Conservation (phyloP, 2,113 vertebrate species). For the Odontophorus gujanensis region DNA sequence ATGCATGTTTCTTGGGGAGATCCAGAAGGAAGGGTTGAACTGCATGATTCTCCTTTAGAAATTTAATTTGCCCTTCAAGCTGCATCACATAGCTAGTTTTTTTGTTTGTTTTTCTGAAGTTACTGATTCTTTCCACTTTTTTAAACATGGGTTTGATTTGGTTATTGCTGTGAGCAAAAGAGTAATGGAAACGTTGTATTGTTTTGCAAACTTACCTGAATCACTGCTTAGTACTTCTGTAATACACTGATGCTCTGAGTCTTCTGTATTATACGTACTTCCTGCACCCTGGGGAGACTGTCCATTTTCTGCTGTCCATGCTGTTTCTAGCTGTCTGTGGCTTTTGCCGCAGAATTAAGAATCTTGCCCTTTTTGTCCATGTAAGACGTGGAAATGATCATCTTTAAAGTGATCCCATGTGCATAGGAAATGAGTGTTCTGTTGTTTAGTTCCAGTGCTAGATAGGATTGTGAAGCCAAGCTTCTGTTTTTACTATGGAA, state of each 20-base stretch:
- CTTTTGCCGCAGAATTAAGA: neutral
- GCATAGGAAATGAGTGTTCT: neutral
- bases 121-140: neutral
- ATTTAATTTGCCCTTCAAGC: neutral
- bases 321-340: neutral
- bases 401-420: neutral
- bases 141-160: neutral
- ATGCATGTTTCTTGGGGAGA: fast-evolving
- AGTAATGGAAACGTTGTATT: neutral
- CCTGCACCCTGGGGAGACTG: neutral
- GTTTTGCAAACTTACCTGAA: neutral
- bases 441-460: neutral
- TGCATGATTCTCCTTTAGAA: neutral
- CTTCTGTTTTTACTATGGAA: neutral
- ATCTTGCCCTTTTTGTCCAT: neutral
- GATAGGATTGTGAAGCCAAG: neutral
- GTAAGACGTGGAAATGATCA: neutral
- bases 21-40: neutral
- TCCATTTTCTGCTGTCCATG: neutral
- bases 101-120: neutral
- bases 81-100: neutral
- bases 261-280: neutral
- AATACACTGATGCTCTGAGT: neutral
- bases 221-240: neutral
- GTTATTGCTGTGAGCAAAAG: neutral